Evolutionary conservation across 2,113 vertebrate genomes (phyloP), one percentile per base, ranked within the genome.

Genomic region (Cyanoramphus novaezelandiae): DNA sequence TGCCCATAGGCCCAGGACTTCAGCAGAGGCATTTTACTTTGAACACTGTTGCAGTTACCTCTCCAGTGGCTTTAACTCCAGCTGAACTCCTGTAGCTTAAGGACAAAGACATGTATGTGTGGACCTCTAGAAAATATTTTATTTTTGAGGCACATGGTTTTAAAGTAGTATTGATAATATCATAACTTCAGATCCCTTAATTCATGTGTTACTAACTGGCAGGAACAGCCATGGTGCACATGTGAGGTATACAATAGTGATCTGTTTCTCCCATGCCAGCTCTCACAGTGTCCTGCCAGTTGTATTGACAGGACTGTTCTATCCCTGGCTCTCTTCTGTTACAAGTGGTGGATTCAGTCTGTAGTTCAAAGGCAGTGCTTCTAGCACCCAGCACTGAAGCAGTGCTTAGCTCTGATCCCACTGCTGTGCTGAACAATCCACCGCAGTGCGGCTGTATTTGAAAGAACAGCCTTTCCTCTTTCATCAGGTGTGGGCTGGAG

Each of bases 211-310:
- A 25, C 3, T 39, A 46, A 13, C 33, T 5, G 37, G 28, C 31
- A 88, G 47, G 33, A 17, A 25, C 3, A 71, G 19, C 4, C 37
- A 20, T 15, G 24, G 16, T 0, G 1, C 3, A 2, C 9, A 8
- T 1, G 2, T 43, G 39, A 47, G 11, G 19, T 62, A 23, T 4
- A 3, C 8, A 43, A 17, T 17, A 9, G 39, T n/a, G 24, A 35
- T 35, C 33, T 35, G 20, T n/a, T 65, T 85, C 59, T 83, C 46
- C 35, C 41, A 2, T 15, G 10, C 17, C 70, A 53, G 13, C n/a
- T n/a, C 6, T 75, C 62, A 12, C 20, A n/a, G 31, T 25, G 52
- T 60, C 18, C 12, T 31, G 6, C 57, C 15, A n/a, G 23, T 86
- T 1, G 0, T 10, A 63, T 11, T 23, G 50, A 6, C 27, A 59